phyloP scores from a whole-genome alignment of 2,888 invertebrate genomes.

The Orchesella flavescens region DNA sequence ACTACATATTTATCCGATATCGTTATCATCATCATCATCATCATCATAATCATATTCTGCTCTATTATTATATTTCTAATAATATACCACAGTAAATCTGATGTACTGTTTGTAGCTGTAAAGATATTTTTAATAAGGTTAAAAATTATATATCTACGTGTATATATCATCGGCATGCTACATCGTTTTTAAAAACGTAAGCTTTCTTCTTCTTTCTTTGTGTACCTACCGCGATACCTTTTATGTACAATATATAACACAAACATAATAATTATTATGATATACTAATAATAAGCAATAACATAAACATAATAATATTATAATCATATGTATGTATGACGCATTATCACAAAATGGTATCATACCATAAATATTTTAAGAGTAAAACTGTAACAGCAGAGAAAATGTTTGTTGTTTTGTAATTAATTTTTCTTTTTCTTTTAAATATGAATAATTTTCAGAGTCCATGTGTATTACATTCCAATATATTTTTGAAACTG shows the following conservation, averaged over 20 bases:
- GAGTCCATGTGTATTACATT: neutral
- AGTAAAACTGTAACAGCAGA: neutral
- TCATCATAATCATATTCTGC: too few species aligned
- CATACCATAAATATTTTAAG: neutral
- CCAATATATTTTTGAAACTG: neutral
- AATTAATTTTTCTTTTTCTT: neutral
- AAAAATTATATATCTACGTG: neutral
- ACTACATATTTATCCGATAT: too few species aligned
- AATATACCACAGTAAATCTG: too few species aligned
- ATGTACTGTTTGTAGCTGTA: too few species aligned
- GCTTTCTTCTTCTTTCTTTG: neutral
- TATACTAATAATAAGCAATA: neutral
- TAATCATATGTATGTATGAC: slow-evolving; percentile 22
- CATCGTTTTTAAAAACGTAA: neutral
- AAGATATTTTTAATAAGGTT: too few species aligned
- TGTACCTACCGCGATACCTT: neutral
- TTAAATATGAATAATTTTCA: neutral
- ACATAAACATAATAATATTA: slow-evolving; percentile 9
- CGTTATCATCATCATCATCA: too few species aligned
- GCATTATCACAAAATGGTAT: slow-evolving; percentile 53
- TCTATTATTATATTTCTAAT: too few species aligned
- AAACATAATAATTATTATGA: neutral
- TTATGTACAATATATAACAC: neutral
- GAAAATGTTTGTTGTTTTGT: neutral
- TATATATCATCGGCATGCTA: neutral